Evolutionary conservation across 1,140 invertebrate species (phyloP).

Genomic region (Nomia melanderi): DNA sequence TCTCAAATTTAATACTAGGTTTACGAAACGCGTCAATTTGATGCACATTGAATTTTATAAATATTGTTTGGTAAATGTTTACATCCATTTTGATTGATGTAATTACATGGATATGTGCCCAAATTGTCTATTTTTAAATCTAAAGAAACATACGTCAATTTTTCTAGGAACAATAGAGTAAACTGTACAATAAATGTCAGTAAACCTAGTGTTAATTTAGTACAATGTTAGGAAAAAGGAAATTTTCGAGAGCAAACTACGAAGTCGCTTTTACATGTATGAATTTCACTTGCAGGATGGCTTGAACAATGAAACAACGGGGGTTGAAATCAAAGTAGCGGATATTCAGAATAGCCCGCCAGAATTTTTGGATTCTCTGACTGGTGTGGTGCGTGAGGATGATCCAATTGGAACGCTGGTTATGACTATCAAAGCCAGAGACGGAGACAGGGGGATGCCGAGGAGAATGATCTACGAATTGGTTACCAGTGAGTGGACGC

Average conservation of each 20-base stretch:
- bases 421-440: conserved; percentile 89
- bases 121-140: not conserved
- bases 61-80: no score
- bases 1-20: no score
- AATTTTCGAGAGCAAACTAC: not conserved
- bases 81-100: no score
- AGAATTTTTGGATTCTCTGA: conserved; percentile 89
- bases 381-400: conserved; percentile 91
- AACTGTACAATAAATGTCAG: no score
- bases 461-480: conserved; percentile 89
- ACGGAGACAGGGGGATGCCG: conserved; percentile 91
- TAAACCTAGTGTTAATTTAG: no score
- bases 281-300: conserved; percentile 86
- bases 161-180: not conserved
- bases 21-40: no score
- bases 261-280: conserved; percentile 34
- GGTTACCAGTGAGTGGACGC: conserved; percentile 86
- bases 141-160: not conserved
- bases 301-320: conserved; percentile 85
- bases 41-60: no score
- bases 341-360: conserved; percentile 93
- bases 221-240: not conserved
- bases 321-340: conserved; percentile 88
- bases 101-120: no score
- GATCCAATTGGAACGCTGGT: conserved; percentile 91